A percentile compares a stretch with the other conserved stretches of the same genome.
Evolutionary conservation across 2,113 vertebrate genomes (phyloP).

Genomic region (Nothobranchius furzeri): DNA sequence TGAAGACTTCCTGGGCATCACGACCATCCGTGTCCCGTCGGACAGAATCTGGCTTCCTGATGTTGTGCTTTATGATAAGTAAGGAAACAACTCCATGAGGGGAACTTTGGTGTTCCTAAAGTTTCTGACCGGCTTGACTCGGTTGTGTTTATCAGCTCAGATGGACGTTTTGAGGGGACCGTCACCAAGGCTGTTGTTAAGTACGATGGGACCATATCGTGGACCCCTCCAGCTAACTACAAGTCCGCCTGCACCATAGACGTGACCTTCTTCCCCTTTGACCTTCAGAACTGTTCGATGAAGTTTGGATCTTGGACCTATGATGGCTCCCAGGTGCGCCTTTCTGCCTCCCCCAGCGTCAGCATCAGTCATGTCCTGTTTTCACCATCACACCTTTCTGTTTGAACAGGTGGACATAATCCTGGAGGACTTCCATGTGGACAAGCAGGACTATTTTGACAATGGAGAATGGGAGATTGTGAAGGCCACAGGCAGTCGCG

Average conservation of each 20-base stretch:
- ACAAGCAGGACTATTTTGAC: slow-evolving; percentile 95
- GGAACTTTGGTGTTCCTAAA: no score
- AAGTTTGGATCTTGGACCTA: slow-evolving; percentile 98
- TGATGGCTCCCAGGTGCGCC: slow-evolving; percentile 86
- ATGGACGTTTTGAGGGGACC: slow-evolving; percentile 92
- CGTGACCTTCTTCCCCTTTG: slow-evolving; percentile 96
- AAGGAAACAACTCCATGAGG: slow-evolving; percentile 50
- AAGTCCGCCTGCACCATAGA: slow-evolving; percentile 97
- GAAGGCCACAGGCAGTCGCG: slow-evolving; percentile 86
- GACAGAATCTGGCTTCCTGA: slow-evolving; percentile 94
- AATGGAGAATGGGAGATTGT: slow-evolving; percentile 98
- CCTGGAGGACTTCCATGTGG: slow-evolving; percentile 89
- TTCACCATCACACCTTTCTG: not conserved
- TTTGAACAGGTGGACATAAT: slow-evolving; percentile 84
- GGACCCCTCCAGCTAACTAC: slow-evolving; percentile 95
- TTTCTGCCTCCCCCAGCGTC: not conserved
- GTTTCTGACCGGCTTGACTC: not conserved
- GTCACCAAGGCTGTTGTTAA: slow-evolving; percentile 91
- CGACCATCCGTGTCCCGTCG: slow-evolving; percentile 90
- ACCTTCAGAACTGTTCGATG: slow-evolving; percentile 97
- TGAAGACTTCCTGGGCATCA: slow-evolving; percentile 90
- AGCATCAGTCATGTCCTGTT: not conserved
- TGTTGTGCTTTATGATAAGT: slow-evolving; percentile 97
- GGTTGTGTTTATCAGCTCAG: slow-evolving; percentile 79
- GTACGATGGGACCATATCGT: slow-evolving; percentile 88